Conservation (phyloP, 2,797 vertebrate genomes). For the Artibeus jamaicensis region DNA sequence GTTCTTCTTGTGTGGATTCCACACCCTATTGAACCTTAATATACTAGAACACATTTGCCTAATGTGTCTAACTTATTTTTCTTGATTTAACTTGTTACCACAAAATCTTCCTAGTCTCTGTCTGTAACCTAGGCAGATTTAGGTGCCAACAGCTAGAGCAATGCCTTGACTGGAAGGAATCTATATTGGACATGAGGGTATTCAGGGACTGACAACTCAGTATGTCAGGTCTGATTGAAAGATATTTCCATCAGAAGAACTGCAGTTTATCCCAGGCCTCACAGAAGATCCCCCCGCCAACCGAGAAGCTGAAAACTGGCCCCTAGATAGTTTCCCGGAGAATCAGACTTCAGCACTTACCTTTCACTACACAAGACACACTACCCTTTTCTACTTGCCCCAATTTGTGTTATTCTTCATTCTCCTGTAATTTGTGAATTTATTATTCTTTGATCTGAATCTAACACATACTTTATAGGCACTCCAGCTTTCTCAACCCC, state of each 20-base stretch:
- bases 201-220: accelerated
- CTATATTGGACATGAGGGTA: not conserved
- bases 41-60: not conserved
- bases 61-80: not conserved
- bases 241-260: not conserved
- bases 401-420: not conserved
- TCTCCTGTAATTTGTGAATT: not conserved
- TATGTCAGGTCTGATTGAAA: not conserved
- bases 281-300: not conserved
- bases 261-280: not conserved
- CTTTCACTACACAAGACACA: not conserved
- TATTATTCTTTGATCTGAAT: not conserved
- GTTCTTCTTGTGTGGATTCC: not conserved
- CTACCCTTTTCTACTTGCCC: not conserved
- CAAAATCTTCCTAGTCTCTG: not conserved
- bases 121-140: not conserved
- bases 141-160: not conserved
- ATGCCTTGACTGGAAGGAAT: not conserved
- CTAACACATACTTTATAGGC: not conserved
- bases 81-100: not conserved
- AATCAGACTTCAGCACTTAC: not conserved
- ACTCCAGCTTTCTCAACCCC: not conserved
- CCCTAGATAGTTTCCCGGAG: not conserved
- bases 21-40: not conserved
- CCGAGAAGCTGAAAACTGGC: not conserved